These are phyloP conservation scores for Castor canadensis DNA, from an alignment of 2,113 vertebrate species.

Conservation along the genomic window DNA sequence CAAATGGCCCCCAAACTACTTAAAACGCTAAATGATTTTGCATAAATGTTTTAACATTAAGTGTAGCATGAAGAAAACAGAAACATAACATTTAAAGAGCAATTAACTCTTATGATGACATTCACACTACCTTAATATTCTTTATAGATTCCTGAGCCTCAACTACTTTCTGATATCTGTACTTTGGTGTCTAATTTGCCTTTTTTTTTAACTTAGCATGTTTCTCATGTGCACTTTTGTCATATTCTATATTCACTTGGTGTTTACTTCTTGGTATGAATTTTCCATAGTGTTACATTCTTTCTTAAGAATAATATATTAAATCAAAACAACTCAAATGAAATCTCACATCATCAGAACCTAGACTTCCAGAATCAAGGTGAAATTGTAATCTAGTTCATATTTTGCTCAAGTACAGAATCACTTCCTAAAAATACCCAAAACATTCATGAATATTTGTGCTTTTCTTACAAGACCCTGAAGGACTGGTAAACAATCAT, in stretches of 20 bases:
- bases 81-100: not conserved
- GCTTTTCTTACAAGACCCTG: not conserved
- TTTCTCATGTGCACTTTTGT: not conserved
- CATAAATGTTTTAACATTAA: not conserved
- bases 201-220: not conserved
- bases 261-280: not conserved
- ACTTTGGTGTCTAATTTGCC: not conserved
- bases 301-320: not conserved
- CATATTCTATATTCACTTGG: not conserved
- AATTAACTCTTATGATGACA: not conserved
- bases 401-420: not conserved
- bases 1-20: not conserved
- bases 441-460: not conserved
- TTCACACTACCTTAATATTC: not conserved
- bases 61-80: not conserved
- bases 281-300: not conserved
- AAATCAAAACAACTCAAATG: not conserved
- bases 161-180: not conserved
- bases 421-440: not conserved
- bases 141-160: not conserved
- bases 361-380: not conserved
- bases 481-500: not conserved
- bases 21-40: not conserved
- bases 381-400: not conserved
- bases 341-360: slow-evolving; percentile 33